Evolutionary conservation across 1,140 invertebrate genomes (phyloP), one percentile per base, ranked within the genome.

Genomic region (Caenorhabditis latens): DNA sequence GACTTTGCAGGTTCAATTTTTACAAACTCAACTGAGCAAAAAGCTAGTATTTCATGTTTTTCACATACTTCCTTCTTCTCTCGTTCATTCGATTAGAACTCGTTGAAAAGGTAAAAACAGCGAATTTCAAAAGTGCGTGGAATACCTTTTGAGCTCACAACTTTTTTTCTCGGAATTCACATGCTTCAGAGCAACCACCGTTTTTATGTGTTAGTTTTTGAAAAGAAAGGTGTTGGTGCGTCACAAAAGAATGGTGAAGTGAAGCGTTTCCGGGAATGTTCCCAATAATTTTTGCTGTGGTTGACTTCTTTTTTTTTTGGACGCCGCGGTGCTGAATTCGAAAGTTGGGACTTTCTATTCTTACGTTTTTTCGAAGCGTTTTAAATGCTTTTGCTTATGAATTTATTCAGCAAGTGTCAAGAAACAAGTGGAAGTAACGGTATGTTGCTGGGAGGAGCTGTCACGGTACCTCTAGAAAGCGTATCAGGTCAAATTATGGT

Each of bases 251-350:
- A 79, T 79, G 46, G 46, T 50, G n/a, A 50, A 79, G 71, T 79
- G 21, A 79, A 79, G 71, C 71, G 46, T 79, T 79, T 79, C 71
- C 71, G 71, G 65, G 71, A 79, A 79, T 79, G 71, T 79, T 79
- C 71, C 71, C 71, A 79, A 50, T 24, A 46, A 53, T 79, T 71
- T 71, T 46, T 40, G 61, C 21, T 32, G 14, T 79, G 43, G 19
- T 48, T 53, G 43, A 4, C 21, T 13, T 32, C 67, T n/a, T 42
- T 40, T 40, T 79, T 79, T 79, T 79, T 79, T 79, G 71, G 71
- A 79, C 71, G n/a, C 71, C 71, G n/a, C 24, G 71, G 71, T 79
- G n/a, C 71, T 79, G 71, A 79, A 79, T 79, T 79, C n/a, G 8
- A 50, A 79, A 79, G 43, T 79, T 79, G 46, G 46, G 46, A 24